These are phyloP conservation scores for Elanus axillaris DNA, from an alignment of 2,113 vertebrate genomes.

Conservation along the genomic window DNA sequence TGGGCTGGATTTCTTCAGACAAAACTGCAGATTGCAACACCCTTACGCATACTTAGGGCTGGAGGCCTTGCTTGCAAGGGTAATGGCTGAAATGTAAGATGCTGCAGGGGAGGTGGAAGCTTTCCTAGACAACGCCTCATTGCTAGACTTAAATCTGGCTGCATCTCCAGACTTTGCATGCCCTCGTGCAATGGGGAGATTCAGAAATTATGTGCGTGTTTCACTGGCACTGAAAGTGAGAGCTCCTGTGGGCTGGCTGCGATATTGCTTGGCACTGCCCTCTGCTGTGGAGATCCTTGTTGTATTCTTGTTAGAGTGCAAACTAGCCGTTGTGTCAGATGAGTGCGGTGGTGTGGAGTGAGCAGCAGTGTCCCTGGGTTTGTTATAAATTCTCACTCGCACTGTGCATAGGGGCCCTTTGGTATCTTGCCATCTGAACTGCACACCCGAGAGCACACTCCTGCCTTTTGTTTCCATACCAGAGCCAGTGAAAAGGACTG, in stretches of 20 bases:
- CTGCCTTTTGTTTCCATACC: background rate
- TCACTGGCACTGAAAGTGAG: background rate
- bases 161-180: background rate
- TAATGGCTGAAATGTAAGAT: background rate
- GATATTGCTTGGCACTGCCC: background rate
- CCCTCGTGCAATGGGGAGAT: rapidly evolving
- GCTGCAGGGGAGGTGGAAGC: background rate
- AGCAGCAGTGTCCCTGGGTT: background rate
- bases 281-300: background rate
- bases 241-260: background rate
- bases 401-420: background rate
- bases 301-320: background rate
- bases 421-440: background rate
- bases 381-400: rapidly evolving
- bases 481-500: background rate
- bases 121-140: background rate
- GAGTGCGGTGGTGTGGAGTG: background rate
- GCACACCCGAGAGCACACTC: rapidly evolving
- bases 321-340: background rate
- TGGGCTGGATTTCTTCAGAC: slow-evolving; percentile 29
- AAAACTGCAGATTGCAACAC: slow-evolving; percentile 40
- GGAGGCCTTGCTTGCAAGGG: slow-evolving; percentile 1
- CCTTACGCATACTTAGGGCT: background rate
- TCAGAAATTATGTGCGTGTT: background rate
- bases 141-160: background rate